These are phyloP conservation scores for Arion vulgaris DNA, from an alignment of 1,140 invertebrate species.

Conservation along the genomic window DNA sequence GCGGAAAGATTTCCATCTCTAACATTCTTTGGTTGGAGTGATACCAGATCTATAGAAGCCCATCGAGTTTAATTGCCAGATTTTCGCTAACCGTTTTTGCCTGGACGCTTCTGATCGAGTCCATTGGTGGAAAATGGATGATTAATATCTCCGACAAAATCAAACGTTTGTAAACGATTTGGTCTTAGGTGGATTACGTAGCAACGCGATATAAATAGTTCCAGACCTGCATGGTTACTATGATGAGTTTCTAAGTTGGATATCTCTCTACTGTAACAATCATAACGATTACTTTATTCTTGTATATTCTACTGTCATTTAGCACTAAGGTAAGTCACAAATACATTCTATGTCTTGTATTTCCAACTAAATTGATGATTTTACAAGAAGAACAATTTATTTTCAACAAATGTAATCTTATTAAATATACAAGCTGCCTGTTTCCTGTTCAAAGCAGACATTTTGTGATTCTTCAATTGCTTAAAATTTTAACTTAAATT, in stretches of 20 bases:
- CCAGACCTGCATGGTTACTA: background rate
- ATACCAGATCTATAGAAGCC: background rate
- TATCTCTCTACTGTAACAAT: background rate
- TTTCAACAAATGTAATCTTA: too few species aligned
- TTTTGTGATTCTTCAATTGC: background rate
- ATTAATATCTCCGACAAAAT: background rate
- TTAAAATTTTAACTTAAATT: too few species aligned
- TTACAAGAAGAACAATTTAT: too few species aligned
- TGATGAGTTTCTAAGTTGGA: background rate
- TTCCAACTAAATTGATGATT: too few species aligned
- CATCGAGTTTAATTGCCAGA: background rate
- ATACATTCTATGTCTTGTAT: too few species aligned
- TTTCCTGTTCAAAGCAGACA: background rate
- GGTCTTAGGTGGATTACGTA: constrained; percentile 4
- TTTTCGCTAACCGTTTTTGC: background rate
- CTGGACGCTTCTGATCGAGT: background rate
- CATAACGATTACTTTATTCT: background rate
- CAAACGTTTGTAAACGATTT: background rate
- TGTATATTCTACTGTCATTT: background rate
- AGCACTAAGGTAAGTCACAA: background rate
- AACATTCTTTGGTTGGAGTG: background rate
- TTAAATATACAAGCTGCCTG: too few species aligned
- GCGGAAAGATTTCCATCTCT: constrained; percentile 3
- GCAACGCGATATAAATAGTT: background rate
- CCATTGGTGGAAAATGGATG: constrained; percentile 9